Conservation (phyloP, 2,888 invertebrate genomes). For the Sipha maydis region DNA sequence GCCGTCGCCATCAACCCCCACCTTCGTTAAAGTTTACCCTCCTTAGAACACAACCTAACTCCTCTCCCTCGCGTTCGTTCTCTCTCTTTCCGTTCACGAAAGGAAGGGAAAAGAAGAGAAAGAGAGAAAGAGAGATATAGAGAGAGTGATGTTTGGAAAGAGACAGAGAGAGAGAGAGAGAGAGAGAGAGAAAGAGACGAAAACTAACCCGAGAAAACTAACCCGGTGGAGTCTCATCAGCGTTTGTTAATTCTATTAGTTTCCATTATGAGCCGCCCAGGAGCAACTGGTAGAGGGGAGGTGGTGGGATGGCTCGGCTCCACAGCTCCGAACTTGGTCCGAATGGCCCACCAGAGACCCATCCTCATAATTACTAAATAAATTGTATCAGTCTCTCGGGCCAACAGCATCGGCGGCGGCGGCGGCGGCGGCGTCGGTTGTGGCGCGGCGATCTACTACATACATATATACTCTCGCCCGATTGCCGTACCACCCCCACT, state of each 20-base stretch:
- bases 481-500: slow-evolving; percentile 25
- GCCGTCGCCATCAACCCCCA: background rate
- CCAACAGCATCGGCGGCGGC: slow-evolving; percentile 21
- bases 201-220: slow-evolving; percentile 45
- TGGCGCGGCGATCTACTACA: slow-evolving; percentile 3
- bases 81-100: background rate
- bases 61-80: background rate
- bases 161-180: slow-evolving; percentile 20
- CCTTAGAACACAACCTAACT: background rate
- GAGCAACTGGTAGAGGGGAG: slow-evolving; percentile 22
- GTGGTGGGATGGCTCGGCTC: slow-evolving; percentile 20
- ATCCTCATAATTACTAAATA: slow-evolving; percentile 65
- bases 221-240: slow-evolving; percentile 62
- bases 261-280: slow-evolving; percentile 63
- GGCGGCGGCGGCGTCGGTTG: background rate
- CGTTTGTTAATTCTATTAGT: slow-evolving; percentile 64
- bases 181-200: background rate
- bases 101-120: no score
- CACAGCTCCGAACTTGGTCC: slow-evolving; percentile 56
- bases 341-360: slow-evolving; percentile 64
- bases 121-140: no score
- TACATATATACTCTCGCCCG: background rate
- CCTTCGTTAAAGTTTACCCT: background rate
- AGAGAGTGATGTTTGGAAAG: no score
- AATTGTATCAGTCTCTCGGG: slow-evolving; percentile 64